Evolutionary conservation across 30 jellyfish, hydroid and myxozoan genomes (phyloP).

Genomic region (Catostylus mosaicus): DNA sequence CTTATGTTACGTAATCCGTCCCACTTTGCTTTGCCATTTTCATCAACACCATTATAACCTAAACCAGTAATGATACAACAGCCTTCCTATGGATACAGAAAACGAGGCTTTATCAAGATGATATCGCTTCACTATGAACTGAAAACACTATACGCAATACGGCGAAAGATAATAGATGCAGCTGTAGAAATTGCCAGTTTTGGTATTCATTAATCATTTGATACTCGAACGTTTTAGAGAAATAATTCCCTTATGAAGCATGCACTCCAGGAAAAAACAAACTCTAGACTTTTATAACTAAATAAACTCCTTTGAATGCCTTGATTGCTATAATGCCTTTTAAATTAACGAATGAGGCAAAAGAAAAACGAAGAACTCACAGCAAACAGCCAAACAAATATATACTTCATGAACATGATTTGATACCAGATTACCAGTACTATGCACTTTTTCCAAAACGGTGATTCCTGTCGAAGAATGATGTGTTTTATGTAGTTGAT

Average conservation of each 20-base stretch:
- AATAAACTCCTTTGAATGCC: no score
- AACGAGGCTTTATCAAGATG: not conserved
- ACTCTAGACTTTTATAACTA: no score
- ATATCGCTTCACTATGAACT: no score
- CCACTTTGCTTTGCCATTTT: slow-evolving; percentile 90
- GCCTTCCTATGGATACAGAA: slow-evolving; percentile 70
- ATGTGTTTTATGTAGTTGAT: not conserved
- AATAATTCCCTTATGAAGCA: no score
- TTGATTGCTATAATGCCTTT: no score
- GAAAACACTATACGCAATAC: no score
- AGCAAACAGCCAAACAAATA: slow-evolving; percentile 89
- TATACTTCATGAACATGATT: slow-evolving; percentile 75
- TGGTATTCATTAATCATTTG: no score
- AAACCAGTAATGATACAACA: slow-evolving; percentile 90
- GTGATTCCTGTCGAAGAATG: slow-evolving; percentile 63
- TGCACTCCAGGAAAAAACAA: no score
- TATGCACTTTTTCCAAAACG: slow-evolving; percentile 63
- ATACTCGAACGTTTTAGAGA: no score
- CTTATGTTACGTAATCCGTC: slow-evolving; percentile 86
- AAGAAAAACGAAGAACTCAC: slow-evolving; percentile 51
- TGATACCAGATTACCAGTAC: slow-evolving; percentile 83
- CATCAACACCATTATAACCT: slow-evolving; percentile 81
- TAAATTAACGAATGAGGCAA: no score
- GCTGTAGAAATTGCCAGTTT: no score
- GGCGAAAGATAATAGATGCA: no score